Percentiles rank a stretch among this genome's conserved stretches.
Conservation (phyloP, 1,140 invertebrate genomes). For the Chironomus striatipennis region DNA sequence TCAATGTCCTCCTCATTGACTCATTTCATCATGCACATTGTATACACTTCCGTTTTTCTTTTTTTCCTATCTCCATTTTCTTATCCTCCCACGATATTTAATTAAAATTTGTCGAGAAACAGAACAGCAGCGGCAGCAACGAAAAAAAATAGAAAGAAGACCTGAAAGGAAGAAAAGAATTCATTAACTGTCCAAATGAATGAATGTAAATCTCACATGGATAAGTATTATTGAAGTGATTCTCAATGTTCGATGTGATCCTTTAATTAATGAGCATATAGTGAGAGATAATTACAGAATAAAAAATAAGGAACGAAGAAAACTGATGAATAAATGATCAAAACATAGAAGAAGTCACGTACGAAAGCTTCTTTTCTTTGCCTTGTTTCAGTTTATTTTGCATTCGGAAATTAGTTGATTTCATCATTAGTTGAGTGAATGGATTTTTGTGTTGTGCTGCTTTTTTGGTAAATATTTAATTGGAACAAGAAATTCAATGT, state of each 20-base stretch:
- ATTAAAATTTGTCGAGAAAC: neutral
- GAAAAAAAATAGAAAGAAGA: neutral
- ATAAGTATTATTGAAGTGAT: neutral
- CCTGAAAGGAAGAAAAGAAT: neutral
- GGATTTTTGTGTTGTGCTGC: too few species aligned
- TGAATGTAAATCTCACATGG: neutral
- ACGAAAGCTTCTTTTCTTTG: too few species aligned
- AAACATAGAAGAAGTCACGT: too few species aligned
- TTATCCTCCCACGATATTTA: neutral
- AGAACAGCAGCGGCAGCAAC: neutral
- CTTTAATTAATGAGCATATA: neutral
- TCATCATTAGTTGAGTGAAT: too few species aligned
- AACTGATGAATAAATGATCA: too few species aligned
- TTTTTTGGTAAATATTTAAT: too few species aligned
- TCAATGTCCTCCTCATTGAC: neutral
- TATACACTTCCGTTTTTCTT: neutral
- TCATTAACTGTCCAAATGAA: neutral
- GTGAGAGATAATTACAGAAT: too few species aligned
- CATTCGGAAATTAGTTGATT: too few species aligned
- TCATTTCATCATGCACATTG: neutral
- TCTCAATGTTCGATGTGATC: conserved; percentile 1
- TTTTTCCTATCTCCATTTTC: neutral
- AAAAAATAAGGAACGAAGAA: too few species aligned
- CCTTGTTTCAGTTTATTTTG: too few species aligned
- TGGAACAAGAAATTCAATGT: too few species aligned